Evolutionary conservation across 2,888 invertebrate genomes (phyloP).

Genomic region (Phaedon cochleariae): DNA sequence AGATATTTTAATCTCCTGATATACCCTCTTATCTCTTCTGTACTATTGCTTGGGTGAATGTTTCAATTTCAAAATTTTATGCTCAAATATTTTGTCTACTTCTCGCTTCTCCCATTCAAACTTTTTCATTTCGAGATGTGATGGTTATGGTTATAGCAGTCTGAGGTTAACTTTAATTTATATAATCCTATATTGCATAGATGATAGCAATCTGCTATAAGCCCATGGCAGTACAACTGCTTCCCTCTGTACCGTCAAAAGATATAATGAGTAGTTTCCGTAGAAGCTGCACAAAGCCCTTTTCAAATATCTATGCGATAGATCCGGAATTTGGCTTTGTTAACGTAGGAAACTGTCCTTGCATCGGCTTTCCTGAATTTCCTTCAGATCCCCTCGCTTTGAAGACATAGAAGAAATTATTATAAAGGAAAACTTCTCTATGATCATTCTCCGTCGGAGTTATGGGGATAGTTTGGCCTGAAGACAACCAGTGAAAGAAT

Average conservation of each 20-base stretch:
- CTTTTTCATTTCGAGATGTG: too few species aligned
- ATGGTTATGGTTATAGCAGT: too few species aligned
- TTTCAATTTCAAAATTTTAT: too few species aligned
- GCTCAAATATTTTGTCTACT: too few species aligned
- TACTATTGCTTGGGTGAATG: too few species aligned
- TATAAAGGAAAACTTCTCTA: background rate
- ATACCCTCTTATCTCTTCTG: too few species aligned
- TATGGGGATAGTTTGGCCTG: too few species aligned
- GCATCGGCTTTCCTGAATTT: background rate
- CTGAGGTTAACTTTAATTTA: too few species aligned
- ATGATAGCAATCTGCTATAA: background rate
- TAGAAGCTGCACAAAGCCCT: background rate
- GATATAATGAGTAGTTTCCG: constrained; percentile 18
- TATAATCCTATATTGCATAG: too few species aligned
- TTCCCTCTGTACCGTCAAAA: background rate
- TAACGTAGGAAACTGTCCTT: constrained; percentile 7
- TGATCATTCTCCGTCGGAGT: background rate
- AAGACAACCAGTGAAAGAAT: too few species aligned
- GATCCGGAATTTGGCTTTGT: constrained; percentile 7
- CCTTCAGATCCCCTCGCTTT: background rate
- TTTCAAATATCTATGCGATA: background rate
- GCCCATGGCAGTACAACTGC: background rate
- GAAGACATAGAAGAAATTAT: background rate
- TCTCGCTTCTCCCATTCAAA: too few species aligned
- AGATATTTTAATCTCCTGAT: too few species aligned